phyloP scores from a whole-genome alignment of 2,888 invertebrate species.

The Agrotis segetum region DNA sequence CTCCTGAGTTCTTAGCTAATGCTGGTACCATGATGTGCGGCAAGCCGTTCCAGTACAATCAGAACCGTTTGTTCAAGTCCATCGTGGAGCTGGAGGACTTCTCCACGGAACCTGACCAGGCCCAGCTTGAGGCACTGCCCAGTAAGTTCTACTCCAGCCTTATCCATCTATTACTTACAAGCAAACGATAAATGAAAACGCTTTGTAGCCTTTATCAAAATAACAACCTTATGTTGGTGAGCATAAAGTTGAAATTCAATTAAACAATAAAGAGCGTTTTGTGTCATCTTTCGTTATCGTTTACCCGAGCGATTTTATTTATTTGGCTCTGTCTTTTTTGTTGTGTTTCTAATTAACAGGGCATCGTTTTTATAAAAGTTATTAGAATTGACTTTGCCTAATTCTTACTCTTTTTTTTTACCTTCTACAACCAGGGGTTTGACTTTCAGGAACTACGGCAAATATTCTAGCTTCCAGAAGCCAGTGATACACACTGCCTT shows the following conservation, averaged over 20 bases:
- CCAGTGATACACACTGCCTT: not conserved
- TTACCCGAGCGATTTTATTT: not conserved
- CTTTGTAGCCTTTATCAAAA: too few relatives aligned
- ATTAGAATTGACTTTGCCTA: too few relatives aligned
- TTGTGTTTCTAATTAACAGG: too few relatives aligned
- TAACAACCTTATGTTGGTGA: too few relatives aligned
- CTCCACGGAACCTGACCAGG: constrained; percentile 78
- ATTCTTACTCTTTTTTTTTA: not conserved
- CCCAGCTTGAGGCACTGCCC: constrained; percentile 88
- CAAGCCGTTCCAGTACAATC: constrained; percentile 85
- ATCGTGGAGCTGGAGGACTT: constrained; percentile 85
- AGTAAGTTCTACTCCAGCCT: constrained; percentile 78
- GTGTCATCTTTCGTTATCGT: too few relatives aligned
- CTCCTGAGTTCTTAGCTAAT: constrained; percentile 87
- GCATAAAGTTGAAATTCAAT: too few relatives aligned
- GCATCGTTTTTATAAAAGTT: too few relatives aligned
- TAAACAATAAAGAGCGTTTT: too few relatives aligned
- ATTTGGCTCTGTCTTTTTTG: not conserved
- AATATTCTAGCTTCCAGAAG: not conserved
- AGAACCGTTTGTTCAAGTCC: constrained; percentile 84
- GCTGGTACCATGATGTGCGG: constrained; percentile 92
- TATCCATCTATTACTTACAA: too few relatives aligned
- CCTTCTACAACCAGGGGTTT: not conserved
- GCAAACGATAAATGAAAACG: too few relatives aligned
- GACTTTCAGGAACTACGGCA: not conserved